Base-by-base conservation (phyloP, 2,797 vertebrate species). In the Cetoscarus ocellatus region DNA sequence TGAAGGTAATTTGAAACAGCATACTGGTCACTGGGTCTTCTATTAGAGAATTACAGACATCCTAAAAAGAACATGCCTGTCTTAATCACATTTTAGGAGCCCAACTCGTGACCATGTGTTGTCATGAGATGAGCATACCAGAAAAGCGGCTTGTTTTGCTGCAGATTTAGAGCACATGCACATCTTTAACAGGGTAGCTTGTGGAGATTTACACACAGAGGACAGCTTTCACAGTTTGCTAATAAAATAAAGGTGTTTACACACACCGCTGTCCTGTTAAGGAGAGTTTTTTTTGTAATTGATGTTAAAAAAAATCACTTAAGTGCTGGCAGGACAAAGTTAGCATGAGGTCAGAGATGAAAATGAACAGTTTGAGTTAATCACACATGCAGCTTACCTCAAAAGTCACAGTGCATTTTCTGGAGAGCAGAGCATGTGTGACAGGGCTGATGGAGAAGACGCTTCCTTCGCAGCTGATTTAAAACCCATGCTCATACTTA, bases 21-120 rank as follows among this genome's bases (percentile, higher is more conserved):
- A 77, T 35, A 82, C 67, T 75, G 70, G 77, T 83, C 83, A 83
- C 70, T 74, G 14, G 71, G 61, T 65, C 82, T 67, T 70, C 66
- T 54, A 82, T 86, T 85, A 91, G 65, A 61, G 12, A 75, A 83
- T 87, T 84, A 90, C 48, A 51, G 53, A 62, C 50, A 52, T 57
- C 55, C 52, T 67, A 70, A 67, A 80, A 76, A 81, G 69, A 85
- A 74, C 74, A 63, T 73, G 61, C 55, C 82, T 86, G 80, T 79
- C 84, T 67, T 88, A 91, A 94, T 94, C 74, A 64, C 56, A 93
- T 93, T 94, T 80, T 61, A 34, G 70, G 62, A 91, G 82, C 77
- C 58, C 17, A 61, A 67, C 89, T 79, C 70, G 61, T 88, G 76
- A 83, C 69, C 12, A 61, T 68, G 13, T 43, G 45, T 56, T 57